Conservation (phyloP, 2,113 vertebrate genomes). For the Eurypyga helias region DNA sequence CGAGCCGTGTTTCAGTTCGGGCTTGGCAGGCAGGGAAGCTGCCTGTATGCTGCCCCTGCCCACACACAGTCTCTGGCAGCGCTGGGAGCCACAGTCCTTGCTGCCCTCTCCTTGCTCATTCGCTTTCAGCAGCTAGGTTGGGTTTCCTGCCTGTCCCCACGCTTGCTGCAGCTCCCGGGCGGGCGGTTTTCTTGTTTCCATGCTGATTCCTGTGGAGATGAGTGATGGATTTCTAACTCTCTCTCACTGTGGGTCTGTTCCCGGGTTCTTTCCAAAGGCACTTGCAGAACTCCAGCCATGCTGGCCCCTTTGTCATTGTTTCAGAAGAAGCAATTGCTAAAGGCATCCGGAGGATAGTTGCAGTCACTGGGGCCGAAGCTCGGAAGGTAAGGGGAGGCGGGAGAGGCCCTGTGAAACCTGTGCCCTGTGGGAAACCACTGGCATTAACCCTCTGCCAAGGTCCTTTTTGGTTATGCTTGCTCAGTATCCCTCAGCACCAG, state of each 20-base stretch:
- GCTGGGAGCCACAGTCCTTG: background rate
- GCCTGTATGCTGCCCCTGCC: background rate
- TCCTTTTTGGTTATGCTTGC: background rate
- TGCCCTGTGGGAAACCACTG: background rate
- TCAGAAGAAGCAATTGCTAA: conserved; percentile 98
- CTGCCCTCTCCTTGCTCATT: background rate
- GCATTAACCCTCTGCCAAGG: background rate
- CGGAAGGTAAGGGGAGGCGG: conserved; percentile 84
- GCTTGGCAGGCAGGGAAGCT: background rate
- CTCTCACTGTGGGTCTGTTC: background rate
- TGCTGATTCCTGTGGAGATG: background rate
- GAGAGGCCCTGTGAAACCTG: background rate
- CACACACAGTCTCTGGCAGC: background rate
- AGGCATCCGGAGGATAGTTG: conserved; percentile 95
- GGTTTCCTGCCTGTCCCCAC: background rate
- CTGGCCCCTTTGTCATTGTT: conserved; percentile 90
- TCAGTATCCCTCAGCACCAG: background rate
- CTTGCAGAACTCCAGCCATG: conserved; percentile 89
- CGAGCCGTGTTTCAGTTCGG: background rate
- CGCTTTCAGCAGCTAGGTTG: background rate
- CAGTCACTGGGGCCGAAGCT: conserved; percentile 91
- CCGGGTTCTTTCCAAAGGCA: conserved; percentile 81
- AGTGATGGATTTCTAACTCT: background rate
- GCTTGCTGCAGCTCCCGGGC: background rate
- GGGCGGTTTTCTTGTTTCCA: background rate